Percentiles rank a stretch among this genome's conserved stretches.
Evolutionary conservation across 2,888 invertebrate genomes (phyloP).

Genomic region (Mellilla xanthometata): DNA sequence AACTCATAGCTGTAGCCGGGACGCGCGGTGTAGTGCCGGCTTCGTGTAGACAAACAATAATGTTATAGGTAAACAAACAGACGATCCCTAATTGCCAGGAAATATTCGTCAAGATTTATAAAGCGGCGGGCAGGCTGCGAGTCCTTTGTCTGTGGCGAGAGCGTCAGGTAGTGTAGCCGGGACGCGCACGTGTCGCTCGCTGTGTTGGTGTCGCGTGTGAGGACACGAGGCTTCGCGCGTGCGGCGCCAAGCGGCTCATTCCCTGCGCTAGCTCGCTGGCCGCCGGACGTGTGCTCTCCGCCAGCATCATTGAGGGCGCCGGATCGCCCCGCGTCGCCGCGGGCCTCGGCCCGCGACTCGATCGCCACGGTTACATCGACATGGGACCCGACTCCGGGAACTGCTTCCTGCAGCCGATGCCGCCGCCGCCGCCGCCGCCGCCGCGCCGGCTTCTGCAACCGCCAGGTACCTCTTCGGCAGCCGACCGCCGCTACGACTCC

Average conservation of each 20-base stretch:
- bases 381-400: conserved; percentile 60
- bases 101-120: no score
- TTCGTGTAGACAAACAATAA: no score
- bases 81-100: no score
- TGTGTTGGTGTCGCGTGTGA: conserved; percentile 56
- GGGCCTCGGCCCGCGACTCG: conserved; percentile 55
- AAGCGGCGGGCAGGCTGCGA: no score
- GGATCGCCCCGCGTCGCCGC: conserved; percentile 55
- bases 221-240: conserved; percentile 61
- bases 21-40: no score
- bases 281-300: neutral
- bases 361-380: conserved; percentile 82
- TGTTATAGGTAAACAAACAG: no score
- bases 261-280: neutral
- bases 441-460: conserved; percentile 22
- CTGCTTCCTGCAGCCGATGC: conserved; percentile 32
- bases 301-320: conserved; percentile 57
- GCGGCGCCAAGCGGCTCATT: conserved; percentile 33
- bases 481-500: neutral
- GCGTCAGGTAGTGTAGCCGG: conserved; percentile 4
- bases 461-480: neutral
- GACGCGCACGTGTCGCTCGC: conserved; percentile 37
- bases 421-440: conserved; percentile 26
- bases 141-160: neutral
- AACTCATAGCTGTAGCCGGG: no score